Base-by-base conservation (phyloP, 92 coral and sea anemone species). In the Blastomussa wellsi region DNA sequence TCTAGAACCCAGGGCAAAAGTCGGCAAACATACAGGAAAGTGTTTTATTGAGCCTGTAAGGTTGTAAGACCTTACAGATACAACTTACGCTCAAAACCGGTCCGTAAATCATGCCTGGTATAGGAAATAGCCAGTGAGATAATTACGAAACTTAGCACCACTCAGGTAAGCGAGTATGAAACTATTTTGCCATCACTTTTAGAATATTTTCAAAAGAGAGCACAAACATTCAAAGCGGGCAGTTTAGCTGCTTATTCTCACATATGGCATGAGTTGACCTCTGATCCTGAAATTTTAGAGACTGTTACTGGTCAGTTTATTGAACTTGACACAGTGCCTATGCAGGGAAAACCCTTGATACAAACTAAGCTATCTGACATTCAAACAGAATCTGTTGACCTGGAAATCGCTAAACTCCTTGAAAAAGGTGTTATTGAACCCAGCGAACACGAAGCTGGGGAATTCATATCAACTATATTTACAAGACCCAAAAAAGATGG, bases 401-500 rank as follows among this genome's bases (percentile, higher is more conserved):
- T 86, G 79, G 92, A 84, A 71, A 79, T 84, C 42, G 62, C 57
- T 44, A 71, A 89, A 41, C 88, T 88, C 66, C 62, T 83, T 24
- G 13, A n/a, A 1, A 81, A 87, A 68, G 39, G 74, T 4, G 86
- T 81, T 59, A 64, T 76, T 78, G 70, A 68, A 72, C 48, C 78
- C 33, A 68, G 86, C 41, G 29, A 82, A 48, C 86, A 82, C 32
- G 79, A 82, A 29, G 74, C 79, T 9, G 78, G 75, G 72, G 88
- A 84, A 42, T 71, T 77, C 57, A 79, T 88, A 28, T 88, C 87
- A 0, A 66, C 88, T 24, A 51, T 77, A 38, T 88, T 88, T 67
- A 82, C 77, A 24, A n/a, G 49, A 48, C 89, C 86, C 1, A 86
- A 88, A 78, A 82, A 91, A 65, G 89, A 88, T 52, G 89, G 92